These are phyloP conservation scores for Belonocnema kinseyi DNA, from an alignment of 1,140 invertebrate genomes.

Conservation along the genomic window DNA sequence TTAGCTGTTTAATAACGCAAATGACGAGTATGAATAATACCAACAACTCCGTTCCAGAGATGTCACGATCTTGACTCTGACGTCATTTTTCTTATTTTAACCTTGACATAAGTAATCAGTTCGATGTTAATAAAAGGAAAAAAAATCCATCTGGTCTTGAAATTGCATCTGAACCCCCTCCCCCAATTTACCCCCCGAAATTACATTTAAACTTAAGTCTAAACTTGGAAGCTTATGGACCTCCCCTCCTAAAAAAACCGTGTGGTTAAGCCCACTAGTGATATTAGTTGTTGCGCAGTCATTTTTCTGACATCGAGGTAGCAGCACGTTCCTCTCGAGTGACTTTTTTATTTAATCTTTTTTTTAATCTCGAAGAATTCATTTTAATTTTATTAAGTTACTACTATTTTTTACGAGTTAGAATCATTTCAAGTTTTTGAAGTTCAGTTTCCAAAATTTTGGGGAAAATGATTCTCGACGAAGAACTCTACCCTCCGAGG, in stretches of 20 bases:
- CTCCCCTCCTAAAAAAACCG: constrained; percentile 4
- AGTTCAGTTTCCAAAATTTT: constrained; percentile 32
- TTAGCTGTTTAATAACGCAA: constrained; percentile 22
- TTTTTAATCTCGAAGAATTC: constrained; percentile 10
- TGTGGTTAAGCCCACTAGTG: background rate
- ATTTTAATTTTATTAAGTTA: constrained; percentile 29
- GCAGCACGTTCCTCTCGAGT: constrained; percentile 34
- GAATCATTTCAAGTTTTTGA: constrained; percentile 33
- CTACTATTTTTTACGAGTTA: constrained; percentile 33
- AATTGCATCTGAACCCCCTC: background rate
- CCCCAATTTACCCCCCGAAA: background rate
- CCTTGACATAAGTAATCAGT: constrained; percentile 19
- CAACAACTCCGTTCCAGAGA: background rate
- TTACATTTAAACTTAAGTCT: constrained; percentile 11
- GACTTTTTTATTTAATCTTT: background rate
- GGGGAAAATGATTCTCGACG: constrained; percentile 56
- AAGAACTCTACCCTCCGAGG: constrained; percentile 63
- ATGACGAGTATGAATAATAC: constrained; percentile 2
- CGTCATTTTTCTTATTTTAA: constrained; percentile 13
- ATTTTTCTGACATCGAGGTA: constrained; percentile 59
- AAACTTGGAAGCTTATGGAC: constrained; percentile 18
- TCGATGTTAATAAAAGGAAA: constrained; percentile 9
- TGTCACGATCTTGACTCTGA: background rate
- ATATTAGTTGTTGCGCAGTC: constrained; percentile 65
- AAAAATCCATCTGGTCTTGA: background rate